Percentiles rank a stretch among this genome's conserved stretches.
Evolutionary conservation across 2,797 vertebrate genomes (phyloP).

Genomic region (Glossophaga mutica): DNA sequence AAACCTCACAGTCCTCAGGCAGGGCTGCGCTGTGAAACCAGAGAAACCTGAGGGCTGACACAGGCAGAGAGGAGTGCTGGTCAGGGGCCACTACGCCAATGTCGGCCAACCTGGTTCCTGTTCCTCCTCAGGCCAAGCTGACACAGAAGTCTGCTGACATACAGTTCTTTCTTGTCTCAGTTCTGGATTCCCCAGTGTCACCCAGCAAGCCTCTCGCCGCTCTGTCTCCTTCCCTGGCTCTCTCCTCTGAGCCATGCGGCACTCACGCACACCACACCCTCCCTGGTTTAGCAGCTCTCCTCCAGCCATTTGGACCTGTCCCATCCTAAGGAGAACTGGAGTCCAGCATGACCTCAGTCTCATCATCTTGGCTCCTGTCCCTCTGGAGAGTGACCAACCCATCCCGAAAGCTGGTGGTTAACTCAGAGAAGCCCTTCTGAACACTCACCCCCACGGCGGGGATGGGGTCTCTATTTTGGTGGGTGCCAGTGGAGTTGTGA

Average conservation of each 20-base stretch:
- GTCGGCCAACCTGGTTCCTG: background rate
- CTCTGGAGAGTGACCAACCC: background rate
- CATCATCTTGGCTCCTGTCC: background rate
- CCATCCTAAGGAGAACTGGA: background rate
- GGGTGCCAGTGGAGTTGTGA: slow-evolving; percentile 72
- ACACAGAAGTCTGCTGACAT: background rate
- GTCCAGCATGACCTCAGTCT: background rate
- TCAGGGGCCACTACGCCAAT: background rate
- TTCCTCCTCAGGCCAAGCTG: background rate
- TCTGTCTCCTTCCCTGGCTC: fast-evolving
- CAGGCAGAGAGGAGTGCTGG: background rate
- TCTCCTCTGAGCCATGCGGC: background rate
- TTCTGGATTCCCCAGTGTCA: background rate
- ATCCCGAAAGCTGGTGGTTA: background rate
- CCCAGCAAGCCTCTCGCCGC: background rate
- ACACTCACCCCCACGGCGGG: slow-evolving; percentile 84
- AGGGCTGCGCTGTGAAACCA: background rate
- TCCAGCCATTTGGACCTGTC: fast-evolving
- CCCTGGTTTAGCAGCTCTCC: background rate
- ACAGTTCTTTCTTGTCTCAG: fast-evolving
- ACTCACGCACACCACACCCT: background rate
- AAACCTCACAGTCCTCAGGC: background rate
- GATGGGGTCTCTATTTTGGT: slow-evolving; percentile 78
- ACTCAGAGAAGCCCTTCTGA: background rate
- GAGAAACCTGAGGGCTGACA: background rate